Conservation (phyloP, 2,797 vertebrate genomes). For the Coendou prehensilis region DNA sequence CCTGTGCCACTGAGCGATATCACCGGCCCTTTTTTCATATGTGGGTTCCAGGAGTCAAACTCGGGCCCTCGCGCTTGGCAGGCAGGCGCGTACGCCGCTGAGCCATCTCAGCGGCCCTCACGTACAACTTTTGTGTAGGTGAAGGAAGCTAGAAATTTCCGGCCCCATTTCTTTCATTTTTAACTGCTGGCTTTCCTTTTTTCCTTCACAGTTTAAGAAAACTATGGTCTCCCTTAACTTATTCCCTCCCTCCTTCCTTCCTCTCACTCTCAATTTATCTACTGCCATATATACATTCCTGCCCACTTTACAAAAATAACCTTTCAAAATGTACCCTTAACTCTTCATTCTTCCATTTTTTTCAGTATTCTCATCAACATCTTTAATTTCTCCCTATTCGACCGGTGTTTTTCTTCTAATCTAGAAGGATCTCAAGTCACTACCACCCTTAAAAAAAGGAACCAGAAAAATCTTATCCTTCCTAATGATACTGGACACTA, state of each 20-base stretch:
- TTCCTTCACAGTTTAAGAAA: neutral
- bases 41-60: too few relatives aligned
- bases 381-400: constrained; percentile 13
- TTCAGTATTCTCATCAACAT: neutral
- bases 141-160: too few relatives aligned
- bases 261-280: neutral
- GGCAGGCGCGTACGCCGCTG: too few relatives aligned
- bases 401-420: neutral
- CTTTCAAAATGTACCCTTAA: neutral
- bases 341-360: neutral
- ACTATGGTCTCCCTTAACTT: neutral
- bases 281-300: neutral
- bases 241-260: neutral
- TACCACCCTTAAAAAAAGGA: constrained; percentile 23
- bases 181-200: neutral
- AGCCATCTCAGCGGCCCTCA: too few relatives aligned
- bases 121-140: too few relatives aligned
- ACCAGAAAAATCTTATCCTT: neutral
- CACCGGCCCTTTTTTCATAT: too few relatives aligned
- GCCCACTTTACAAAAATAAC: neutral
- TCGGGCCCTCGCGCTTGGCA: too few relatives aligned
- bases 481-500: neutral
- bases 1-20: too few relatives aligned
- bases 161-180: neutral
- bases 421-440: constrained; percentile 39